These are phyloP conservation scores for Urocynchramus pylzowi DNA, from an alignment of 2,113 vertebrate species.

Conservation along the genomic window DNA sequence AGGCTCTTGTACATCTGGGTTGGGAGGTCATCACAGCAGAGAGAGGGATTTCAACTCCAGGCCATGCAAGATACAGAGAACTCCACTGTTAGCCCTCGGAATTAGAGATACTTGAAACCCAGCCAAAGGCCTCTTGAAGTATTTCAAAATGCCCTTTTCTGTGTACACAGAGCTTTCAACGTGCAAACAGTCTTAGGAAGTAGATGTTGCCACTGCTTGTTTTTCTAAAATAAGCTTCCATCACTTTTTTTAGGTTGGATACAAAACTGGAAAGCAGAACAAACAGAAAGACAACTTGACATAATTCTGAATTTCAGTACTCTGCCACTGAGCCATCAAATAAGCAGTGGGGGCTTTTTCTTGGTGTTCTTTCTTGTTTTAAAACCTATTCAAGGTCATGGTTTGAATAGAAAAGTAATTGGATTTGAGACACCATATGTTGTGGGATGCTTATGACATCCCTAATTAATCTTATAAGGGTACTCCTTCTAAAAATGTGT, in stretches of 20 bases:
- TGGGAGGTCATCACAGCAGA: not conserved
- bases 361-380: not conserved
- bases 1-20: not conserved
- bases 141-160: not conserved
- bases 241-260: not conserved
- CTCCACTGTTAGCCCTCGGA: not conserved
- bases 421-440: conserved; percentile 35
- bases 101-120: not conserved
- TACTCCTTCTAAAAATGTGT: not conserved
- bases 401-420: conserved; percentile 54
- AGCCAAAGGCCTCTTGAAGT: not conserved
- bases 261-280: not conserved
- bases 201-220: not conserved
- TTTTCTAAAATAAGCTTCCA: not conserved
- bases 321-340: not conserved
- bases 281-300: not conserved
- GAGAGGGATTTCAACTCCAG: not conserved
- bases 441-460: conserved; percentile 22
- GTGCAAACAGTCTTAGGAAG: not conserved
- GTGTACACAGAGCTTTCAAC: accelerated
- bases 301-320: not conserved
- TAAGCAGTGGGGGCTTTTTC: not conserved
- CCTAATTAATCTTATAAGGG: not conserved
- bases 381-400: conserved; percentile 36
- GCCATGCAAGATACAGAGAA: not conserved